Conservation (phyloP, 2,113 vertebrate species). For the Cichladusa arquata region DNA sequence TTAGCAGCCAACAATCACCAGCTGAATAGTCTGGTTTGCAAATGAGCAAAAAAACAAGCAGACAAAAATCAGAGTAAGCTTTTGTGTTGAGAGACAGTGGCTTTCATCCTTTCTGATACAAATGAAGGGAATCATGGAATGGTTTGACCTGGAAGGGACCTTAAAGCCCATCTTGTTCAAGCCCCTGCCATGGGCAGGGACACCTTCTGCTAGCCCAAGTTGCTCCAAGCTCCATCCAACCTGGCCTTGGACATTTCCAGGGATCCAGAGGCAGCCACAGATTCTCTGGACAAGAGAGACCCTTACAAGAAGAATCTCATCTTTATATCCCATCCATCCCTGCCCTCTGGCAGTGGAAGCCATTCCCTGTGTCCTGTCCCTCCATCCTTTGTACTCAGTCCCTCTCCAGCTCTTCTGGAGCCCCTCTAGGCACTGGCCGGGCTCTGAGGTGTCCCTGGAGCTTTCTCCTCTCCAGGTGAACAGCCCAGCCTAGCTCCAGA, state of each 20-base stretch:
- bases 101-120: not conserved
- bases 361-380: accelerated
- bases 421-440: not conserved
- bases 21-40: not conserved
- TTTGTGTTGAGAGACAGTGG: not conserved
- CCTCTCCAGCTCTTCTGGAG: not conserved
- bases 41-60: not conserved
- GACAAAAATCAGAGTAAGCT: not conserved
- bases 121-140: not conserved
- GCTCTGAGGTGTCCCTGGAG: not conserved
- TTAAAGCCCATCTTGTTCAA: not conserved
- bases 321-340: not conserved
- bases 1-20: not conserved
- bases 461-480: not conserved
- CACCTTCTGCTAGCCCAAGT: accelerated
- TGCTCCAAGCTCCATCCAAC: accelerated
- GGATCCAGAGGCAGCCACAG: not conserved
- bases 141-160: not conserved
- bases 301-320: not conserved
- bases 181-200: not conserved
- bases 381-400: not conserved
- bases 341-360: not conserved
- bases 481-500: not conserved
- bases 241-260: not conserved
- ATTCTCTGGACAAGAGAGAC: accelerated